phyloP scores from a whole-genome alignment of 2,888 invertebrate species.

The Busseola fusca region DNA sequence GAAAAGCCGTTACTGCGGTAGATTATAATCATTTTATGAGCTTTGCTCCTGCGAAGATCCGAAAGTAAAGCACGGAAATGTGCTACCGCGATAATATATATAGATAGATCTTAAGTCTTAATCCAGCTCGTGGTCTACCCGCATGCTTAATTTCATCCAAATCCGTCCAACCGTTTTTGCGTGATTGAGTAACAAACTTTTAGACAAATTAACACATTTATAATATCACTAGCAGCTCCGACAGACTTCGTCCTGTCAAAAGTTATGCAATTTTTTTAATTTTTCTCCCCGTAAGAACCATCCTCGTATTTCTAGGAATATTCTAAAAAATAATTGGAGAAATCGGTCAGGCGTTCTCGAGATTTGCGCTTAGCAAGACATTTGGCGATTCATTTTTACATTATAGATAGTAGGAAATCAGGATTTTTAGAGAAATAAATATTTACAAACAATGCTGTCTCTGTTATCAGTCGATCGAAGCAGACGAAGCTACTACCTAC shows the following conservation, averaged over 20 bases:
- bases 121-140: neutral
- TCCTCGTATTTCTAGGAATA: too few species aligned
- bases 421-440: neutral
- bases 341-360: too few species aligned
- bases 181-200: too few species aligned
- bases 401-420: too few species aligned
- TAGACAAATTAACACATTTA: neutral
- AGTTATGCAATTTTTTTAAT: too few species aligned
- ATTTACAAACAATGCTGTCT: neutral
- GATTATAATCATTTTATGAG: neutral
- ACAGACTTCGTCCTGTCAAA: too few species aligned
- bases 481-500: neutral
- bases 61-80: neutral
- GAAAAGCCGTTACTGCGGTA: neutral
- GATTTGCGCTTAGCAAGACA: too few species aligned
- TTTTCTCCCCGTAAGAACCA: too few species aligned
- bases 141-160: neutral
- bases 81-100: neutral
- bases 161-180: neutral
- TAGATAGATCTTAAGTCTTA: neutral
- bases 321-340: too few species aligned
- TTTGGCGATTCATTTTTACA: too few species aligned
- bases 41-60: neutral
- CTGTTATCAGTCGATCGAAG: neutral
- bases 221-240: neutral